Base-by-base conservation (phyloP, 2,113 vertebrate species). In the Alethe castanea region DNA sequence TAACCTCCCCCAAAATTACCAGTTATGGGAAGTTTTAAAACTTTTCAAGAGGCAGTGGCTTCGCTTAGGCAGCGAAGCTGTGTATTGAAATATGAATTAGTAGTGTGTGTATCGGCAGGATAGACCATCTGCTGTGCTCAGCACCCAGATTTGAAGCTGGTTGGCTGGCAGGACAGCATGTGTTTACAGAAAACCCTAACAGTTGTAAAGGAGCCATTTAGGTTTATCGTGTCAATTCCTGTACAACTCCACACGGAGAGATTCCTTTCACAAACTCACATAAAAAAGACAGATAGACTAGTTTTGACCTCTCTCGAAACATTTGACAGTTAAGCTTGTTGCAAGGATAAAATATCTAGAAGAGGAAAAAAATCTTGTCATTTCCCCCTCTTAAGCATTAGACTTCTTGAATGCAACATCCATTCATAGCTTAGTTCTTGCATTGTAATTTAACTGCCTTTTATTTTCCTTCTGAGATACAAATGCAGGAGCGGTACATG, bases 121-220 rank as follows among this genome's bases (percentile, higher is more conserved):
- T 93, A 80, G 95, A 96, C 96, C 96, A 97, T 96, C 95, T 97
- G 96, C 96, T 89, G 71, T 91, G 92, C 94, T 95, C 89, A 94
- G 96, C 95, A 96, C 95, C 90, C 90, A 88, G 83, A 50, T 94
- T 94, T 95, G 96, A 96, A 96, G 96, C 95, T 95, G 95, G 96
- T 95, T 97, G 96, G 96, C 96, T 96, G 94, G 95, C 95, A 94
- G 95, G 95, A 96, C 96, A 96, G 95, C 92, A 96, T 96, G 95
- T 96, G 95, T 96, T 96, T 96, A 97, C 94, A 96, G 96, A 95
- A 96, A 96, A 96, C 94, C 92, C 92, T 96, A 96, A 95, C 95
- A 96, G 96, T 96, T 96, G 95, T 96, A 96, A 96, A 95, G 93
- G 88, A 97, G 96, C 94, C 96, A 96, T 96, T 96, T 96, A 97